phyloP scores from a whole-genome alignment of 2,797 vertebrate species.

The Micrastur ruficollis region DNA sequence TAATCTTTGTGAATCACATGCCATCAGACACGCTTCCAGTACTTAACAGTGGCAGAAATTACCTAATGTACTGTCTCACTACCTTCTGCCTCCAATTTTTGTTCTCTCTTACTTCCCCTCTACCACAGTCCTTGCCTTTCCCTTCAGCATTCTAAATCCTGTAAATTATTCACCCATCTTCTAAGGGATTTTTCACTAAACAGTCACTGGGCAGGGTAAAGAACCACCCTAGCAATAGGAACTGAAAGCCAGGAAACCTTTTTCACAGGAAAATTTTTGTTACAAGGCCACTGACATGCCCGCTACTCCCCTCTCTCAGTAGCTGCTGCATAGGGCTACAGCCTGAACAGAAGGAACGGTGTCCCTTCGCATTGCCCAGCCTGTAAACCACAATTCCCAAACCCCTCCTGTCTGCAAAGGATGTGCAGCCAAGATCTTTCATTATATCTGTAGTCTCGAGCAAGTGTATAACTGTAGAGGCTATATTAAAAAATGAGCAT shows the following conservation, averaged over 20 bases:
- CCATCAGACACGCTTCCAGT: not conserved
- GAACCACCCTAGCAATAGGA: not conserved
- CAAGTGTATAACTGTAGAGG: not conserved
- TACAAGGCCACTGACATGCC: not conserved
- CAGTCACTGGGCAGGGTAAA: not conserved
- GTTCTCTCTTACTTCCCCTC: not conserved
- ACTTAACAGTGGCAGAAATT: not conserved
- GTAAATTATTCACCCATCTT: not conserved
- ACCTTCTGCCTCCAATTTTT: not conserved
- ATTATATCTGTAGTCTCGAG: not conserved
- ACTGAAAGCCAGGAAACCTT: not conserved
- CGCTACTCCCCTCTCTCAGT: not conserved
- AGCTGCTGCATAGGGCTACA: not conserved
- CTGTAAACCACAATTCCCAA: not conserved
- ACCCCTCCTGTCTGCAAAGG: not conserved
- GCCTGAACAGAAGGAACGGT: not conserved
- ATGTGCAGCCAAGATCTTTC: not conserved
- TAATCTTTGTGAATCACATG: not conserved
- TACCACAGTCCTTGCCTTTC: not conserved
- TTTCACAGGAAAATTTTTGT: not conserved
- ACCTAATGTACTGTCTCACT: not conserved
- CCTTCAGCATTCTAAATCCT: not conserved
- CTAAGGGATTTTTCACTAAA: not conserved
- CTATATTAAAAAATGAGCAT: not conserved
- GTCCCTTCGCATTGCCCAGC: not conserved